Evolutionary conservation across 1,140 invertebrate species (phyloP).

Genomic region (Apis florea): DNA sequence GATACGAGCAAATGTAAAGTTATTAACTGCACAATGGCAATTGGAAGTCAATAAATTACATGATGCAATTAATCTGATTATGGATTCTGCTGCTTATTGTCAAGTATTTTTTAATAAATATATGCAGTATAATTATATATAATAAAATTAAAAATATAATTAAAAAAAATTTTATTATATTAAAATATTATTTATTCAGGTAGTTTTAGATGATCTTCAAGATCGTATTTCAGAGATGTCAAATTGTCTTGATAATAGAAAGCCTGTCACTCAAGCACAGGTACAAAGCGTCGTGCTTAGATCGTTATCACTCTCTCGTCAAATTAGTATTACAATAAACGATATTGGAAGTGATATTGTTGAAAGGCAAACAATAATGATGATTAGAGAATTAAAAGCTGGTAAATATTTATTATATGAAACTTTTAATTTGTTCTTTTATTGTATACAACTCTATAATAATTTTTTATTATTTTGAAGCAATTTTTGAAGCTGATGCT

Average conservation of each 20-base stretch:
- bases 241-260: conserved; percentile 72
- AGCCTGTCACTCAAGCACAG: conserved; percentile 69
- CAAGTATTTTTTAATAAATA: conserved; percentile 76
- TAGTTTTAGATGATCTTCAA: conserved; percentile 76
- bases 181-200: conserved; percentile 58
- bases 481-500: conserved; percentile 75
- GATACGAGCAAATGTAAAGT: conserved; percentile 73
- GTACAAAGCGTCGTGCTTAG: conserved; percentile 73
- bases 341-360: conserved; percentile 77
- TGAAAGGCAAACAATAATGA: conserved; percentile 74
- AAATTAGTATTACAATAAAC: conserved; percentile 71
- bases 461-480: conserved; percentile 57
- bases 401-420: conserved; percentile 60
- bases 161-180: background rate
- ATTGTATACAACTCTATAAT: background rate
- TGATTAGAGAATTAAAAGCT: conserved; percentile 76
- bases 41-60: conserved; percentile 82
- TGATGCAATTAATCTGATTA: conserved; percentile 82
- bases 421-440: background rate
- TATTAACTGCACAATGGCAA: conserved; percentile 82
- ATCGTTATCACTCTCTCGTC: conserved; percentile 72
- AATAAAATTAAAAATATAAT: background rate
- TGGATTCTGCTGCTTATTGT: conserved; percentile 85
- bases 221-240: conserved; percentile 69
- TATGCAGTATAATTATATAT: background rate